Evolutionary conservation across 1,140 invertebrate genomes (phyloP).

Genomic region (Neodiprion virginianus): DNA sequence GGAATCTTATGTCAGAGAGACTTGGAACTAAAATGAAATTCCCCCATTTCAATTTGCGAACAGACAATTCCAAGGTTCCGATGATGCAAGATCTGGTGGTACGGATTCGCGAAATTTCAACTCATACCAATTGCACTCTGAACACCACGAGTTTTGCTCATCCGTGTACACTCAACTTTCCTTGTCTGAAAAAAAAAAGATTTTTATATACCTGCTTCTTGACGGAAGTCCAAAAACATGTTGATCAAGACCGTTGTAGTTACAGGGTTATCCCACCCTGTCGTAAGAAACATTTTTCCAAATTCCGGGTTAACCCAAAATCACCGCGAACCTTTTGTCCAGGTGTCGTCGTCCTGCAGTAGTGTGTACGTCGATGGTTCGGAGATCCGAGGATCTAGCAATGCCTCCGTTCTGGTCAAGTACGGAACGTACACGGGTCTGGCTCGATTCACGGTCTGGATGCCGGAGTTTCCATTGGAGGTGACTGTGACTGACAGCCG

Average conservation of each 20-base stretch:
- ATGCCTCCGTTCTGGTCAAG: slow-evolving; percentile 92
- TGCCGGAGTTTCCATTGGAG: slow-evolving; percentile 93
- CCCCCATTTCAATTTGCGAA: no score
- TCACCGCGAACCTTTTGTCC: slow-evolving; percentile 24
- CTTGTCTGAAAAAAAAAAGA: no score
- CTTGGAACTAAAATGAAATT: no score
- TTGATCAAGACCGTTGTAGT: background rate
- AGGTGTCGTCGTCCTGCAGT: slow-evolving; percentile 96
- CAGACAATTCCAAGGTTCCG: no score
- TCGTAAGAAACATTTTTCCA: background rate
- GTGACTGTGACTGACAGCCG: slow-evolving; percentile 87
- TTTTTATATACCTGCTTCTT: no score
- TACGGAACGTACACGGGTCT: slow-evolving; percentile 91
- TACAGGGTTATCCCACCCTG: background rate
- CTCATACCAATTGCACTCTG: no score
- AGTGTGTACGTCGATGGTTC: slow-evolving; percentile 97
- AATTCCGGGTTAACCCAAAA: slow-evolving; percentile 13
- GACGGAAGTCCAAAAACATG: no score
- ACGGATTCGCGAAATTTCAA: no score
- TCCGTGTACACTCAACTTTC: no score
- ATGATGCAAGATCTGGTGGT: no score
- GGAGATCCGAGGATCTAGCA: slow-evolving; percentile 92
- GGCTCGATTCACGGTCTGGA: slow-evolving; percentile 93
- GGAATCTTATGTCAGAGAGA: no score
- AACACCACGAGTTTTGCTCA: no score